phyloP scores from a whole-genome alignment of 1,140 invertebrate genomes.

The Periplaneta americana region DNA sequence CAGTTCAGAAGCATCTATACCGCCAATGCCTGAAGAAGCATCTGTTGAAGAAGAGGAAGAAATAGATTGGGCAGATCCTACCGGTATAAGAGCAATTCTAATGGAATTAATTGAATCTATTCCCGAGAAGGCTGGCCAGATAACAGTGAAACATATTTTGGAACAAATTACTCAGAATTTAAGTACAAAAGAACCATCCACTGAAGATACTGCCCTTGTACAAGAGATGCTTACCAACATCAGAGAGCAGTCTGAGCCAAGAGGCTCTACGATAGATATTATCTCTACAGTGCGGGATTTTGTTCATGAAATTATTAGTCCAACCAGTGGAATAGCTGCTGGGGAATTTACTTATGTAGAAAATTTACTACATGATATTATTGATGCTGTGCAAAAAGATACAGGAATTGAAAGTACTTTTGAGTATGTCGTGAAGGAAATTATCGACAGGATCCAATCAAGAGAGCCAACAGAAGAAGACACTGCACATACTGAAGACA shows the following conservation, averaged over 20 bases:
- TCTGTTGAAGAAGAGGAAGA: background rate
- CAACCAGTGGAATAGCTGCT: background rate
- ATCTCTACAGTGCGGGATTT: background rate
- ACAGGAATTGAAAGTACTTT: background rate
- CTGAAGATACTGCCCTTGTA: background rate
- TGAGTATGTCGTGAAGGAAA: background rate
- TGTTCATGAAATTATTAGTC: background rate
- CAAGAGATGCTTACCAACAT: background rate
- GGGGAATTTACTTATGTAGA: background rate
- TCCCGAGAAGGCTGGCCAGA: background rate
- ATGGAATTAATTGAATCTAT: background rate
- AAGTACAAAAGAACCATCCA: background rate
- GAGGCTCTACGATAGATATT: background rate
- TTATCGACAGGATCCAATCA: background rate
- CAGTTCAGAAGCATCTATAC: background rate
- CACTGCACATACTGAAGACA: background rate
- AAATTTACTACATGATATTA: background rate
- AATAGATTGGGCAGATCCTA: background rate
- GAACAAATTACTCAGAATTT: background rate
- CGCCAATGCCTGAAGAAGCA: background rate
- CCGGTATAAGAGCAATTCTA: background rate
- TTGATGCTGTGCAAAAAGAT: background rate
- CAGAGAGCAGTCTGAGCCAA: background rate
- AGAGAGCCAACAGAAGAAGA: background rate
- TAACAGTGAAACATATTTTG: background rate